A percentile compares a stretch with the other conserved stretches of the same genome.
Evolutionary conservation across 2,113 vertebrate genomes (phyloP).

Genomic region (Rutilus rutilus): DNA sequence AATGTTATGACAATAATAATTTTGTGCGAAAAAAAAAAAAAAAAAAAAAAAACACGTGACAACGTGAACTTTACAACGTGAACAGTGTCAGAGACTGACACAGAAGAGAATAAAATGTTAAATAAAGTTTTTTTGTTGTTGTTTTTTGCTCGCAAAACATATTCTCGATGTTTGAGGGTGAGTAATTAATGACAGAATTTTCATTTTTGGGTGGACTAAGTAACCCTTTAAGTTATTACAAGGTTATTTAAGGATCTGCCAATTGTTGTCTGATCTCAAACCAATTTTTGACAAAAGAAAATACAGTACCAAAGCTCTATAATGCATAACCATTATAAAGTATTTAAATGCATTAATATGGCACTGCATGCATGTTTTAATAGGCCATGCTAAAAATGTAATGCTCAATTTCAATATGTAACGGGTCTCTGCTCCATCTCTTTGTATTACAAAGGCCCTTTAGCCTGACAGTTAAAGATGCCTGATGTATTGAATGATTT

Average conservation of each 20-base stretch:
- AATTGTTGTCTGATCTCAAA: background rate
- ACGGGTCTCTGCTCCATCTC: background rate
- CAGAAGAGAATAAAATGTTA: too few relatives aligned
- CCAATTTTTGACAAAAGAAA: background rate
- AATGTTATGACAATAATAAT: too few relatives aligned
- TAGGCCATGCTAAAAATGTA: background rate
- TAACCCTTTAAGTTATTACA: background rate
- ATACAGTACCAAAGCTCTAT: background rate
- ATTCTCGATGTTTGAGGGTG: too few relatives aligned
- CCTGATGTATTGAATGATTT: background rate
- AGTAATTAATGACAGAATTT: too few relatives aligned
- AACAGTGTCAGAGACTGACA: too few relatives aligned
- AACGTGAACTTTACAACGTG: too few relatives aligned
- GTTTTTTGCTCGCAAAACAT: too few relatives aligned
- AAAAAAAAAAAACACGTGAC: too few relatives aligned
- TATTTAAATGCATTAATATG: background rate
- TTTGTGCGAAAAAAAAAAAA: too few relatives aligned
- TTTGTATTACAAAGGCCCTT: background rate
- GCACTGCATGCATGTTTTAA: background rate
- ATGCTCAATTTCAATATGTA: background rate
- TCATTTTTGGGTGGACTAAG: too few relatives aligned
- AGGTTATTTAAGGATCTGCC: background rate
- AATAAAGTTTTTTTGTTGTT: too few relatives aligned
- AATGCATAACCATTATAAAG: background rate
- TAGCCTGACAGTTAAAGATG: background rate